These are phyloP conservation scores for Gortyna flavago DNA, from an alignment of 2,888 invertebrate genomes.

Conservation along the genomic window DNA sequence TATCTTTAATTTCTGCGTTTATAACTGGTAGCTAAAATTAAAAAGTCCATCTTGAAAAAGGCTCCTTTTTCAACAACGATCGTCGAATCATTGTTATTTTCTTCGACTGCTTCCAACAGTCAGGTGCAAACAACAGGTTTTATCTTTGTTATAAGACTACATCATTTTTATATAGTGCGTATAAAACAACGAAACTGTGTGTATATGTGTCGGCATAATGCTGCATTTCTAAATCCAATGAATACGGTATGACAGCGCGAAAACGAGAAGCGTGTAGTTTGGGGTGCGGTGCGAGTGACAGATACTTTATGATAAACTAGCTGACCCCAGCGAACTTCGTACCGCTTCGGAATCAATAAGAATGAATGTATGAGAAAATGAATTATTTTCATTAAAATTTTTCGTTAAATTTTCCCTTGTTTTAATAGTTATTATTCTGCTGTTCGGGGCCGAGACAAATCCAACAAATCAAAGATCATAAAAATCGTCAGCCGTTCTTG, in stretches of 20 bases:
- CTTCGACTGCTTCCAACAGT: neutral
- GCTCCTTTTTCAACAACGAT: neutral
- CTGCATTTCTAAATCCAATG: constrained; percentile 84
- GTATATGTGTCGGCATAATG: constrained; percentile 72
- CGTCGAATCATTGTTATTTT: constrained; percentile 16
- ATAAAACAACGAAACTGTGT: constrained; percentile 58
- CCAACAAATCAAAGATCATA: too few species aligned
- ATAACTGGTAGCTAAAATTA: neutral
- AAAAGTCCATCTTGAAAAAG: neutral
- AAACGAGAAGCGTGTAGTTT: constrained; percentile 69
- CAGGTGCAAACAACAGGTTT: constrained; percentile 38
- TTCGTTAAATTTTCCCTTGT: too few species aligned
- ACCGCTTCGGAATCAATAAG: too few species aligned
- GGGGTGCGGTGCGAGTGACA: constrained; percentile 45
- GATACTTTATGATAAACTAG: constrained; percentile 17
- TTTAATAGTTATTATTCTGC: too few species aligned
- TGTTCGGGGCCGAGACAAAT: too few species aligned
- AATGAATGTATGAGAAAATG: too few species aligned
- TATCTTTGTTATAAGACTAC: constrained; percentile 25
- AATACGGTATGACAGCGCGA: constrained; percentile 81
- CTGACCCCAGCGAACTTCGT: too few species aligned
- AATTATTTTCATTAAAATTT: too few species aligned
- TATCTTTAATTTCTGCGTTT: neutral
- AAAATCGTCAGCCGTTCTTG: too few species aligned
- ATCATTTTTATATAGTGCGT: constrained; percentile 48